Evolutionary conservation across 1,140 invertebrate genomes (phyloP).

Genomic region (Drosophila melanogaster): Release_6_plus_ISO1_MT NT_033779.5:4768501-4769000

Average conservation of each 20-base stretch:
- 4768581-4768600: conserved; percentile 58
- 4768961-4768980: conserved; percentile 24
- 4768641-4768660: conserved; percentile 74
- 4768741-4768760: neutral
- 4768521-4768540: conserved; percentile 81
- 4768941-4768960: conserved; percentile 10
- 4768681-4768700: conserved; percentile 52
- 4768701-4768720: conserved; percentile 52
- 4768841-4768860: too few relatives aligned
- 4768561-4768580: conserved; percentile 27
- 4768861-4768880: neutral
- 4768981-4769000: conserved; percentile 42
- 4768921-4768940: conserved; percentile 46
- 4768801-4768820: too few relatives aligned
- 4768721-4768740: conserved; percentile 15
- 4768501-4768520: conserved; percentile 59
- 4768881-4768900: conserved; percentile 52
- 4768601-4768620: conserved; percentile 79
- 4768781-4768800: neutral
- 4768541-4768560: conserved; percentile 76
- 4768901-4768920: conserved; percentile 68
- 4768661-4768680: conserved; percentile 53
- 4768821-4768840: too few relatives aligned
- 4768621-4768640: conserved; percentile 80
- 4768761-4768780: neutral